Conservation (phyloP, 2,888 invertebrate species). For the Clitarchus hookeri region DNA sequence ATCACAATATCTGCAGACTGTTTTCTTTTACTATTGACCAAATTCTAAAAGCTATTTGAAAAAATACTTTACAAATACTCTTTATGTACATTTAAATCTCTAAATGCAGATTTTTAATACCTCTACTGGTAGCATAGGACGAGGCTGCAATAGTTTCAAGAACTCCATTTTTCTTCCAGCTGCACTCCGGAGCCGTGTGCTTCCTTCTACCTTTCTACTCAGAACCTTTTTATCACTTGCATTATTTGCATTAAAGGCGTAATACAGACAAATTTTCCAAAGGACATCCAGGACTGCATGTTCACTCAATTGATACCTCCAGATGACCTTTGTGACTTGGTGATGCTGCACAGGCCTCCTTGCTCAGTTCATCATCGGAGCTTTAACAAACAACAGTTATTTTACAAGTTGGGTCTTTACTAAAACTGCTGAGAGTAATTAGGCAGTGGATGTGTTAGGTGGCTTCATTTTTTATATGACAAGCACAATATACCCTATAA, state of each 20-base stretch:
- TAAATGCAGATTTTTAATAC: constrained; percentile 3
- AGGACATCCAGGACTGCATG: neutral
- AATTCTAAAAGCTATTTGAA: neutral
- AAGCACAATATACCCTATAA: too few species aligned
- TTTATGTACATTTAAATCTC: neutral
- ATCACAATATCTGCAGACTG: neutral
- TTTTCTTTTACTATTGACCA: neutral
- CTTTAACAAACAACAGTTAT: constrained; percentile 17
- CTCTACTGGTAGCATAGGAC: neutral
- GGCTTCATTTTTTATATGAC: too few species aligned
- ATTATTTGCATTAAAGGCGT: neutral
- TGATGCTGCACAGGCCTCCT: constrained; percentile 21
- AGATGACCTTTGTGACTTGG: neutral
- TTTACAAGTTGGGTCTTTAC: too few species aligned
- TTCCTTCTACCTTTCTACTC: neutral
- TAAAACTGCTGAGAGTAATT: too few species aligned
- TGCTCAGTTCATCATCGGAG: constrained; percentile 36
- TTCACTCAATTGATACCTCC: neutral
- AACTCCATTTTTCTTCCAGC: neutral
- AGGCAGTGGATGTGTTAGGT: too few species aligned
- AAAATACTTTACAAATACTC: constrained; percentile 10
- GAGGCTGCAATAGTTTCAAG: neutral
- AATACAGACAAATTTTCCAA: neutral
- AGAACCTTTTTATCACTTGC: neutral
- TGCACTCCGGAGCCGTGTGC: neutral